Conservation (phyloP, 2,888 invertebrate genomes). For the Amorpha juglandis region DNA sequence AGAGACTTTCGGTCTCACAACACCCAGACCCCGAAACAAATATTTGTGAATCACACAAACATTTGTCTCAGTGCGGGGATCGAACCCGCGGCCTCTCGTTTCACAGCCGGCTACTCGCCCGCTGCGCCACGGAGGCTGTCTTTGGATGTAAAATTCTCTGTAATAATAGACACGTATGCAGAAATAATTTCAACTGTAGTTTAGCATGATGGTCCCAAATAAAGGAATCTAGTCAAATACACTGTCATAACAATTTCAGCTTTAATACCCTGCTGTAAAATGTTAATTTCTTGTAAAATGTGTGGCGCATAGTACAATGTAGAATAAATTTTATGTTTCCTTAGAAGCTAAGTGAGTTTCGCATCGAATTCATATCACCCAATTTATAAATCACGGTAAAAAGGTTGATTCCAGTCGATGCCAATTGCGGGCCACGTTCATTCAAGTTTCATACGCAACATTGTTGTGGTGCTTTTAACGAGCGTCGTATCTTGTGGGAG, state of each 20-base stretch:
- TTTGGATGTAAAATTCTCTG: slow-evolving; percentile 39
- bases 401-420: slow-evolving; percentile 43
- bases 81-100: too few species aligned
- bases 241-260: background rate
- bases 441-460: slow-evolving; percentile 28
- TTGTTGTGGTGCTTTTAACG: slow-evolving; percentile 34
- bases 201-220: slow-evolving; percentile 27
- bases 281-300: background rate
- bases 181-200: slow-evolving; percentile 49
- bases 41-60: too few species aligned
- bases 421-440: slow-evolving; percentile 42
- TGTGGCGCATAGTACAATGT: background rate
- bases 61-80: too few species aligned
- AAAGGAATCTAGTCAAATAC: background rate
- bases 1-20: too few species aligned
- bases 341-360: slow-evolving; percentile 75
- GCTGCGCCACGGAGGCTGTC: too few species aligned
- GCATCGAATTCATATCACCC: slow-evolving; percentile 81
- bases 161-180: slow-evolving; percentile 39
- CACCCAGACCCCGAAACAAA: too few species aligned
- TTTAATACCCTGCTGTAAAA: background rate
- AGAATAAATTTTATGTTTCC: slow-evolving; percentile 61
- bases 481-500: slow-evolving; percentile 1
- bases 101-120: too few species aligned
- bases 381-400: slow-evolving; percentile 76